Evolutionary conservation across 2,113 vertebrate genomes (phyloP), one percentile per base, ranked within the genome.

Genomic region (Panthera leo): DNA sequence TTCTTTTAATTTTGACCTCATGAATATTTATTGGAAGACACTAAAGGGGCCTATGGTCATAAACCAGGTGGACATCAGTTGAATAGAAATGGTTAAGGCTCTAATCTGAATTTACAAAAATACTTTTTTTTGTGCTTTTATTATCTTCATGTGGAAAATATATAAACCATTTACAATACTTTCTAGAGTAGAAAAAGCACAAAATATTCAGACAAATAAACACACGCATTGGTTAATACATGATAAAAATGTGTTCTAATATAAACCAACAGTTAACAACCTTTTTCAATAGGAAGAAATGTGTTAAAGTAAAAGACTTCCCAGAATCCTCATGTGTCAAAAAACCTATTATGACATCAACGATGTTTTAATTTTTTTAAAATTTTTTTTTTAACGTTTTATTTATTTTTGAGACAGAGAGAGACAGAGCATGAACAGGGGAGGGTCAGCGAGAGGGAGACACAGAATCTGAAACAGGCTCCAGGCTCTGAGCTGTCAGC

Each of bases 271-370:
- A 4, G 18, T 68, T 48, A 53, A 68, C 19, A 84, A 67, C 31
- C 15, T 11, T 85, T 84, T 39, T 55, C 29, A 89, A 29, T n/a
- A 80, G 36, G 15, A 61, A 85, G 23, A 75, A n/a, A 1, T 23
- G 31, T 95, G 71, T 85, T 65, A 71, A 89, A 83, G 15, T 61
- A n/a, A 68, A 91, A 51, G 34, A 29, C 80, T 93, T 97, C 39
- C 75, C 80, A 93, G 73, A 67, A 58, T 11, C 11, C 45, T 80
- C 27, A 19, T 42, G n/a, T 42, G 19, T 90, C 14, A 58, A 85
- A 61, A 75, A 84, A n/a, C 2, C 61, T 92, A 70, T 27, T 84
- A 70, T 39, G n/a, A 78, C 15, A 39, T 48, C 15, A 73, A n/a
- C 78, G 53, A 79, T 39, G 39, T 39, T 39, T 39, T 39, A 4